Conservation (phyloP, 2,113 vertebrate species). For the Uropsilus gracilis region DNA sequence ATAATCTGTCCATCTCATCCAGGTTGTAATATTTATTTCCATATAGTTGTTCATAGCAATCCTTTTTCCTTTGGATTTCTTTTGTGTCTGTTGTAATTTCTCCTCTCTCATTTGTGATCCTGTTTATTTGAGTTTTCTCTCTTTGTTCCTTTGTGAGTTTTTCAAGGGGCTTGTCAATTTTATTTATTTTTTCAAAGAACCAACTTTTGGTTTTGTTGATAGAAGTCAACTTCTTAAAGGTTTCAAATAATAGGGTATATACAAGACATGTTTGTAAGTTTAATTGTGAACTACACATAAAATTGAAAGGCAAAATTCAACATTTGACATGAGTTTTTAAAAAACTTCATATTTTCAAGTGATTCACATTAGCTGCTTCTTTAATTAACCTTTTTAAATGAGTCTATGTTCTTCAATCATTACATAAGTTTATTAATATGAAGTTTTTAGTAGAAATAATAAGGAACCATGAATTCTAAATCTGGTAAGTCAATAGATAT, state of each 20-base stretch:
- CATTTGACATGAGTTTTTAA: background rate
- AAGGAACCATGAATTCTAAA: slow-evolving; percentile 16
- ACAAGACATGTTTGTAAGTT: background rate
- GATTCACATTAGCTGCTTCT: background rate
- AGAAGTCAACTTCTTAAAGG: background rate
- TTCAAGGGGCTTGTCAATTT: no score
- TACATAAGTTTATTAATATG: slow-evolving; percentile 14
- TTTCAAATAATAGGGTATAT: background rate
- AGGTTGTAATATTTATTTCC: no score
- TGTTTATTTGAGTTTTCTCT: no score
- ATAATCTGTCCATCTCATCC: no score
- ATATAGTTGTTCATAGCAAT: no score
- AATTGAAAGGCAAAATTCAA: background rate
- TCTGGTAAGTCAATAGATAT: background rate
- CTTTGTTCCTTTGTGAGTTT: no score
- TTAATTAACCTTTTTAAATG: no score
- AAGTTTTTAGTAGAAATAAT: background rate
- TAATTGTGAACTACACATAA: background rate
- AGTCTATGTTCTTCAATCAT: background rate
- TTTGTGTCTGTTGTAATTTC: no score
- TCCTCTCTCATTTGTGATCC: no score
- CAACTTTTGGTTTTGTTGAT: no score
- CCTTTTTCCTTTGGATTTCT: no score
- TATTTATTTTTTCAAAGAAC: no score
- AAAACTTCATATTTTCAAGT: background rate